A percentile compares a stretch with the other conserved stretches of the same genome.
These are phyloP conservation scores for Antigone vipio DNA, from an alignment of 2,113 vertebrate genomes.

Conservation along the genomic window DNA sequence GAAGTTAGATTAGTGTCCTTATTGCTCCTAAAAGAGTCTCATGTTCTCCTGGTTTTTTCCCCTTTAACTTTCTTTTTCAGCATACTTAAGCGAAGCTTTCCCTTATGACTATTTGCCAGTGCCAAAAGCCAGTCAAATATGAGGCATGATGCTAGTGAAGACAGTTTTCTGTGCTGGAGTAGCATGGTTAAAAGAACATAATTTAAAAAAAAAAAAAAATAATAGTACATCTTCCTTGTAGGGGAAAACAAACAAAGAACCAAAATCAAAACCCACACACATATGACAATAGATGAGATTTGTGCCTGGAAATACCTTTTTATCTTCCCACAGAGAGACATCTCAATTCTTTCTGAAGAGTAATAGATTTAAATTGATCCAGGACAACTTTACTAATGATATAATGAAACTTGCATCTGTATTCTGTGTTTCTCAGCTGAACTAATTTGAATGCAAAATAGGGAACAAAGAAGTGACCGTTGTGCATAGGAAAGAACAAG, in stretches of 20 bases:
- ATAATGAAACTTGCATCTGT: background rate
- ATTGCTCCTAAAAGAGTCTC: background rate
- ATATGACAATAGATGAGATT: background rate
- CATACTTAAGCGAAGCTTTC: background rate
- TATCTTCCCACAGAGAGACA: background rate
- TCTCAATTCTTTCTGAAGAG: background rate
- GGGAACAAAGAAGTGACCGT: background rate
- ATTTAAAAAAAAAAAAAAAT: background rate
- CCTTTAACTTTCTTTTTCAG: background rate
- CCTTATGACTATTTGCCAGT: background rate
- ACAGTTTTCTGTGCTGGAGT: background rate
- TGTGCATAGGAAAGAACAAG: conserved; percentile 3
- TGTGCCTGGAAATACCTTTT: background rate
- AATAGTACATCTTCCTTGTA: background rate
- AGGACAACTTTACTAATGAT: conserved; percentile 2
- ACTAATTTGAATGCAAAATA: conserved; percentile 31
- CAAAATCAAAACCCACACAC: background rate
- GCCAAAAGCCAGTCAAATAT: background rate
- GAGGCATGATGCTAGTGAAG: background rate
- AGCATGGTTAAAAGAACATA: background rate
- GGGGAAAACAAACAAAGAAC: background rate
- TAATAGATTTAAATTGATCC: conserved; percentile 26
- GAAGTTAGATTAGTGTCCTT: background rate
- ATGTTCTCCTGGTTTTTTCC: background rate
- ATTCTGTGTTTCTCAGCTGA: background rate